These are phyloP conservation scores for Cryptocephalus moraei DNA, from an alignment of 2,888 invertebrate genomes.

Conservation along the genomic window DNA sequence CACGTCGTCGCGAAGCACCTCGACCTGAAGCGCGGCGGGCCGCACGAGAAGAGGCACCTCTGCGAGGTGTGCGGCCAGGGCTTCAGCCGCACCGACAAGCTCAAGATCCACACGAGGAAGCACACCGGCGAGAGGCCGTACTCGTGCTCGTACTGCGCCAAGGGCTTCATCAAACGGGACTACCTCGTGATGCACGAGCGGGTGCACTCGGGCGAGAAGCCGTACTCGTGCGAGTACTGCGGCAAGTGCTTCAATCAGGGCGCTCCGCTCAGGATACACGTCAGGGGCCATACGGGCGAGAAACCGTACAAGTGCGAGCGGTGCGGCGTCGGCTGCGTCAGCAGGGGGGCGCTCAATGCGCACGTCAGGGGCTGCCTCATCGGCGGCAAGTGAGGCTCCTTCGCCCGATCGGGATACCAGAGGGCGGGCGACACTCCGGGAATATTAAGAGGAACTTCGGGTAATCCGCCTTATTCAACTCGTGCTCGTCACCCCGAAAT, in stretches of 20 bases:
- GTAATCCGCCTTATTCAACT: too few relatives aligned
- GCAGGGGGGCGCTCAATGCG: constrained; percentile 48
- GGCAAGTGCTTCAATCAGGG: constrained; percentile 53
- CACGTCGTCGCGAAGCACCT: constrained; percentile 34
- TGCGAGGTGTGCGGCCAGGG: constrained; percentile 33
- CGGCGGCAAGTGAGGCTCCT: too few relatives aligned
- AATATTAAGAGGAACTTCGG: not conserved
- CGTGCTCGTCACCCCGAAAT: too few relatives aligned
- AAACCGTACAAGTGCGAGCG: constrained; percentile 47
- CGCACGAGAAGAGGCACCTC: constrained; percentile 24
- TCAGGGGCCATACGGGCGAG: constrained; percentile 51
- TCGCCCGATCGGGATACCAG: too few relatives aligned
- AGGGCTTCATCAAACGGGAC: constrained; percentile 31
- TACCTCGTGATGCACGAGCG: constrained; percentile 50
- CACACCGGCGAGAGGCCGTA: constrained; percentile 32
- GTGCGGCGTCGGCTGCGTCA: constrained; percentile 49
- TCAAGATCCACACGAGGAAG: constrained; percentile 28
- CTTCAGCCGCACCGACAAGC: constrained; percentile 28
- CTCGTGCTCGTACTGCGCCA: constrained; percentile 28
- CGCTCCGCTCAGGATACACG: constrained; percentile 50
- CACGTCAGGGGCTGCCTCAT: constrained; percentile 42
- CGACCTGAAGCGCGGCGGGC: constrained; percentile 17
- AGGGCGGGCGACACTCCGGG: too few relatives aligned
- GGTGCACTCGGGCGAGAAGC: constrained; percentile 52
- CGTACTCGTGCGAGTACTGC: constrained; percentile 50